Conservation (phyloP, 2,113 vertebrate species). For the Physeter macrocephalus region DNA sequence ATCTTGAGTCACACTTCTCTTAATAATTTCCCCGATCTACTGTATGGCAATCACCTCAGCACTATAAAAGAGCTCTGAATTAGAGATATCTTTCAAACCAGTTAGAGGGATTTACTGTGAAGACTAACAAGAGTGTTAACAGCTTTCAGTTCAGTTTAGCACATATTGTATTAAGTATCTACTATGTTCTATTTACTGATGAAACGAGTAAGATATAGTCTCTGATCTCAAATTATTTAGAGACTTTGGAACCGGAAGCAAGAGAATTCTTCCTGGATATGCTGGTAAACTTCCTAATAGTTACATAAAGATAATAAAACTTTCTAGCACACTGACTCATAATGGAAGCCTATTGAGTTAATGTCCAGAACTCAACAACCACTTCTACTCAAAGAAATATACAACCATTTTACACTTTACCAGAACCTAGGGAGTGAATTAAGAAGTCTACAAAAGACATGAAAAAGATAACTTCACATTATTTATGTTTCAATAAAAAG, state of each 20-base stretch:
- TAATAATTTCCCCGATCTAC: not conserved
- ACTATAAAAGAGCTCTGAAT: not conserved
- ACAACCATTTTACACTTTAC: not conserved
- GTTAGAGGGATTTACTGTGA: not conserved
- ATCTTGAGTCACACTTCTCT: not conserved
- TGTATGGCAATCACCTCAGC: not conserved
- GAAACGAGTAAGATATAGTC: not conserved
- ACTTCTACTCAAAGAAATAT: not conserved
- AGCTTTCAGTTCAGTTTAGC: not conserved
- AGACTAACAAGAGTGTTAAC: not conserved
- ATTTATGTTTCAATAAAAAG: not conserved
- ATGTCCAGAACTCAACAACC: not conserved
- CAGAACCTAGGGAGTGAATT: not conserved
- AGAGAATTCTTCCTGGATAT: not conserved
- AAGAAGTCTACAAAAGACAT: not conserved
- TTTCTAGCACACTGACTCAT: not conserved
- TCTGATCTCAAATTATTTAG: not conserved
- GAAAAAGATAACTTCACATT: not conserved
- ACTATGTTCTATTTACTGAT: not conserved
- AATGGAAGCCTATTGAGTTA: not conserved
- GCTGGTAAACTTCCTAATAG: not conserved
- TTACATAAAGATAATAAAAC: not conserved
- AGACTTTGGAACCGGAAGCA: not conserved
- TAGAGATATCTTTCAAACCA: not conserved
- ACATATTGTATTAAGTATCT: not conserved